A percentile compares a stretch with the other conserved stretches of the same genome.
Evolutionary conservation across 64 coral and sea anemone species (phyloP).

Genomic region (Montipora foliosa): DNA sequence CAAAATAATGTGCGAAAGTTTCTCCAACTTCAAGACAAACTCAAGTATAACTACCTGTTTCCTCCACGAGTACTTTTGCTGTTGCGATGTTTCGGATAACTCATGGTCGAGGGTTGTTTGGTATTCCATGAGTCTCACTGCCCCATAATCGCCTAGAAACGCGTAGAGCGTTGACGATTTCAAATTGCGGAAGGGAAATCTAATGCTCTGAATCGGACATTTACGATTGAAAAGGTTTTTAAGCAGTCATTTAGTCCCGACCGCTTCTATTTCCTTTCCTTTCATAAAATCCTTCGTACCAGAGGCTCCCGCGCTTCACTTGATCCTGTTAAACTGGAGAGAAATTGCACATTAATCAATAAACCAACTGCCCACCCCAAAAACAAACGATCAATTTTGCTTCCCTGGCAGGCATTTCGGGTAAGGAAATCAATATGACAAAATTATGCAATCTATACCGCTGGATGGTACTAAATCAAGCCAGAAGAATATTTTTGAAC

Average conservation of each 20-base stretch:
- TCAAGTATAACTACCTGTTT: constrained; percentile 1
- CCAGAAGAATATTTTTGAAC: no score
- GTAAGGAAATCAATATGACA: no score
- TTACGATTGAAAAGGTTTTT: constrained; percentile 38
- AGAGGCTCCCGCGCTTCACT: constrained; percentile 28
- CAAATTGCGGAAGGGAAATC: not conserved
- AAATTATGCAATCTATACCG: no score
- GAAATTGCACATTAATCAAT: constrained; percentile 10
- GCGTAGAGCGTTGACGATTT: constrained; percentile 33
- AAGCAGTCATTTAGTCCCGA: constrained; percentile 23
- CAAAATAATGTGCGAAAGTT: not conserved
- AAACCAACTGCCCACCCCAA: not conserved
- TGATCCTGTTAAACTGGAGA: not conserved
- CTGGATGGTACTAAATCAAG: no score
- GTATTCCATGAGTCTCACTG: constrained; percentile 53
- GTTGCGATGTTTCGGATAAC: constrained; percentile 11
- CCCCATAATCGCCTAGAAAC: constrained; percentile 29
- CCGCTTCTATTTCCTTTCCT: constrained; percentile 50
- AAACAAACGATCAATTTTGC: no score
- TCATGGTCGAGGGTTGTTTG: constrained; percentile 39
- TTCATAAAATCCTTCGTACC: constrained; percentile 49
- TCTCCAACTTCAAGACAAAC: not conserved
- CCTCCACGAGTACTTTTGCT: constrained; percentile 25
- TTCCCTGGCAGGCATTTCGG: no score
- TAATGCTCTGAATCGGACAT: constrained; percentile 15